Evolutionary conservation across 1,140 invertebrate species (phyloP), one percentile per base, ranked within the genome.

Genomic region (Geopemphigus sp.): DNA sequence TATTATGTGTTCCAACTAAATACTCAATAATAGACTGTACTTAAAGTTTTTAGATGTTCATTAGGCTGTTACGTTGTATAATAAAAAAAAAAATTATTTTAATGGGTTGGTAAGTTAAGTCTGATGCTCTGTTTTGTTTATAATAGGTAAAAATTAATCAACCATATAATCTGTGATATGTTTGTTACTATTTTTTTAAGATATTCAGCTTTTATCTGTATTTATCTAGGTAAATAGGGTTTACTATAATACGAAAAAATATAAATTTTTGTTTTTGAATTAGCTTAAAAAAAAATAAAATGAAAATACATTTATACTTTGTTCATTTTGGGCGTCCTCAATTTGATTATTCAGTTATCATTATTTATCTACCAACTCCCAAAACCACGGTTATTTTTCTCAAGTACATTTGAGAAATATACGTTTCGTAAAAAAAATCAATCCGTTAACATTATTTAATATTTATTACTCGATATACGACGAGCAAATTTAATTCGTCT

Each of bases 141-240:
- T 61, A 45, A 78, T 78, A 78, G 56, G 74, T 78, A 78, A 78
- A 78, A 78, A 61, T 78, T 78, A 78, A 78, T 78, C 74, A 78
- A 78, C 74, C 74, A 78, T 78, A 63, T 78, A 78, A 78, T 78
- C 74, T 78, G 74, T 78, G 74, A 78, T 78, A 78, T 57, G 15
- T 78, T 78, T 78, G 74, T 78, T 78, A 78, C 74, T 78, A 78
- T 78, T 78, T 78, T 78, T 78, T 78, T 78, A 78, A 78, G 74
- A 78, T 78, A 78, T 78, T 63, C 74, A 78, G 74, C 74, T 78
- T 78, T 61, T 78, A 78, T 78, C 74, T 47, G 17, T 78, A 78
- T 61, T 78, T 78, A 78, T 78, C 56, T 78, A 78, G 74, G 57
- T 78, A 61, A 78, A 78, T 78, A 78, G 74, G 56, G 39, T 78